These are phyloP conservation scores for Trachymyrmex septentrionalis DNA, from an alignment of 1,140 invertebrate species.

Conservation along the genomic window DNA sequence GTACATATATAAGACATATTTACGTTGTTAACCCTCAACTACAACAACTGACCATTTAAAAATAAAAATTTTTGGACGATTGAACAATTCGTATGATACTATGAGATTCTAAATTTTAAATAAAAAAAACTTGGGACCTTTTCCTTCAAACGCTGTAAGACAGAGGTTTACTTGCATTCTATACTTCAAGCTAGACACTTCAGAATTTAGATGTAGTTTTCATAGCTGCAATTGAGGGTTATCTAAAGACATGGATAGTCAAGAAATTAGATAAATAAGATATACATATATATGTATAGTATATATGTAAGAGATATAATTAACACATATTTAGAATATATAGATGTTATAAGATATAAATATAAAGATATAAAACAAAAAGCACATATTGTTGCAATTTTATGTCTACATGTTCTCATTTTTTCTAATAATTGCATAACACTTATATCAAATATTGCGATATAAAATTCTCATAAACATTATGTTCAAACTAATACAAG, in stretches of 20 bases:
- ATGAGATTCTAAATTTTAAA: no score
- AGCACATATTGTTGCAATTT: background rate
- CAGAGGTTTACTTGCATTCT: no score
- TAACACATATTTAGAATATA: background rate
- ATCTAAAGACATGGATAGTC: background rate
- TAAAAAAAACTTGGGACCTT: no score
- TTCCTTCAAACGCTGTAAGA: no score
- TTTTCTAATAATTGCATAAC: slow-evolving; percentile 9
- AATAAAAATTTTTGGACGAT: no score
- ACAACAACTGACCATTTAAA: no score
- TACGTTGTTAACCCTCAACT: background rate
- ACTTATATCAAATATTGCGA: background rate
- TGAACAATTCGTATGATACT: no score
- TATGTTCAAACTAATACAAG: background rate
- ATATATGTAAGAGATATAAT: background rate
- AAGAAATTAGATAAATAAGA: background rate
- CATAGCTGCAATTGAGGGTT: no score
- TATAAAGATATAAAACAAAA: background rate
- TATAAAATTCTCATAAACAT: background rate
- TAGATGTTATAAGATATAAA: background rate
- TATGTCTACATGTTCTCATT: background rate
- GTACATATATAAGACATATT: background rate
- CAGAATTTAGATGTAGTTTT: no score
- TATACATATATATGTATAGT: no score
- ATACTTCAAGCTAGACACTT: no score